Percentiles rank a stretch among this genome's conserved stretches.
Conservation (phyloP, 2,113 vertebrate species). For the Stegostoma tigrinum region DNA sequence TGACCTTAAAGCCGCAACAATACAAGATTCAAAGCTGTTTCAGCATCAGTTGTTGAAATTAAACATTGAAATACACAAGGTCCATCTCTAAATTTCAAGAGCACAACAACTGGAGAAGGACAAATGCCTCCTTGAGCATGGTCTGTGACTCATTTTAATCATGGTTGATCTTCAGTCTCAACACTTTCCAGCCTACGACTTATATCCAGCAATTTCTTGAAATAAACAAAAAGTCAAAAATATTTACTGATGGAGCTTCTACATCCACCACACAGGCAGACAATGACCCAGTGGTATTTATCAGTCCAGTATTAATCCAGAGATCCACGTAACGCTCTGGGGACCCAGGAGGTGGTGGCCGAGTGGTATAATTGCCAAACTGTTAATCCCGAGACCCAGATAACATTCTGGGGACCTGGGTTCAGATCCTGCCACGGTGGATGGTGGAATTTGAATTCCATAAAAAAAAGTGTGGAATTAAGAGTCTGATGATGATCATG, state of each 20-base stretch:
- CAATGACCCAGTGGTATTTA: too few relatives aligned
- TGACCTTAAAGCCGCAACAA: not conserved
- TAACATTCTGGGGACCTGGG: too few relatives aligned
- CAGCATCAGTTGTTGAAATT: not conserved
- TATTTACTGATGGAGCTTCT: too few relatives aligned
- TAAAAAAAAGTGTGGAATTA: too few relatives aligned
- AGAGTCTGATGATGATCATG: too few relatives aligned
- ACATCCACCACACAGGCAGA: too few relatives aligned
- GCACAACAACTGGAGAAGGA: not conserved
- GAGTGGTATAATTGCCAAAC: not conserved
- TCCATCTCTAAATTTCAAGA: not conserved
- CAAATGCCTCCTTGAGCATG: not conserved
- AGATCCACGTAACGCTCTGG: too few relatives aligned
- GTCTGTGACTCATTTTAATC: not conserved
- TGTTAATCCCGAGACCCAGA: not conserved
- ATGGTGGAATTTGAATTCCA: not conserved
- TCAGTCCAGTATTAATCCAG: too few relatives aligned
- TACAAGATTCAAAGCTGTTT: not conserved
- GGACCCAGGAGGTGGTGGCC: too few relatives aligned
- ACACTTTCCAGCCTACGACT: not conserved
- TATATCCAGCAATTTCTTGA: not conserved
- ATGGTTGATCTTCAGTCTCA: not conserved
- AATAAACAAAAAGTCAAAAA: too few relatives aligned
- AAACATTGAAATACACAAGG: not conserved
- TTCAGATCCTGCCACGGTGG: not conserved